Percentiles rank a stretch among this genome's conserved stretches.
phyloP scores from a whole-genome alignment of 2,113 vertebrate genomes.

The Oreocharis arfaki region DNA sequence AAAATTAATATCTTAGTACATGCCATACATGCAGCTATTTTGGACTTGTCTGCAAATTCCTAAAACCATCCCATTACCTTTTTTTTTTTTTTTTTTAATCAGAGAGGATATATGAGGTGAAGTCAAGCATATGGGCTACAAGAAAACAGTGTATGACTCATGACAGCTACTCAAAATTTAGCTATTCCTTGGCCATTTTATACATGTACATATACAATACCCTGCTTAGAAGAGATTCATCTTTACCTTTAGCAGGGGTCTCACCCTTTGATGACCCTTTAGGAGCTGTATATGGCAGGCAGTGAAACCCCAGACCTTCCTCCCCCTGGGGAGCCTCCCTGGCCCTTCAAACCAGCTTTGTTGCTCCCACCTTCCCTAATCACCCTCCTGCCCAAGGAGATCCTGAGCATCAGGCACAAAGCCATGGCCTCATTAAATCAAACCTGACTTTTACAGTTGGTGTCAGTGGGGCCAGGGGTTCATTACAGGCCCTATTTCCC shows the following conservation, averaged over 20 bases:
- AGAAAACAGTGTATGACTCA: not conserved
- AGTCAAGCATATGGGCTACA: not conserved
- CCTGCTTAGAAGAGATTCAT: not conserved
- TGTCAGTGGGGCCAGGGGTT: not conserved
- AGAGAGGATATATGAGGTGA: not conserved
- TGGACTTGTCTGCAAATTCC: not conserved
- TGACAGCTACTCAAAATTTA: not conserved
- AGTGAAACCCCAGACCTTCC: not conserved
- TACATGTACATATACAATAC: not conserved
- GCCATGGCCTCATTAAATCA: not conserved
- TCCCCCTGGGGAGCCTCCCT: not conserved
- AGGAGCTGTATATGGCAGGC: not conserved
- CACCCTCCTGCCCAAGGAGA: not conserved
- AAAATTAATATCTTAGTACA: not conserved
- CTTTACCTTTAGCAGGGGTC: not conserved
- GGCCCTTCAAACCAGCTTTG: not conserved
- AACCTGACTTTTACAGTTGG: not conserved
- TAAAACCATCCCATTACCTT: not conserved
- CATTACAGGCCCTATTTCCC: not conserved
- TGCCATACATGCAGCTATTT: not conserved
- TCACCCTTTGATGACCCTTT: not conserved
- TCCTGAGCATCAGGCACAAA: not conserved
- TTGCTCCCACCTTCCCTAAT: not conserved
- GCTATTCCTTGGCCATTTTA: not conserved
- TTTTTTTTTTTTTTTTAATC: not conserved